phyloP scores from a whole-genome alignment of 2,797 vertebrate species.

The Coreius guichenoti region DNA sequence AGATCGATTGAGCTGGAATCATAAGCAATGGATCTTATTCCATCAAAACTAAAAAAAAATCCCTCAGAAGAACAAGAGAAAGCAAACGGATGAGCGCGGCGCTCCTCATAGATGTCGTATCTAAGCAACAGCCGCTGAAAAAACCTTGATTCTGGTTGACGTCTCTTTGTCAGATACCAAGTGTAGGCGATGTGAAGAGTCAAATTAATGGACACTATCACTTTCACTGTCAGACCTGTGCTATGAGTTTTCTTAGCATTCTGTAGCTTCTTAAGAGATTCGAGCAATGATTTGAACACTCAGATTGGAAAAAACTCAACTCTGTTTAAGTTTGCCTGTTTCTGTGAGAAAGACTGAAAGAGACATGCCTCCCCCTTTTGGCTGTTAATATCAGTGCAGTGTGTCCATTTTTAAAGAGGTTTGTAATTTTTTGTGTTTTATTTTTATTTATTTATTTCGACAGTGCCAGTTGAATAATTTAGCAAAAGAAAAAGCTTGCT shows the following conservation, averaged over 20 bases:
- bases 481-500: not conserved
- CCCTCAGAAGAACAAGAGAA: not conserved
- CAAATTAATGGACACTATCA: slow-evolving; percentile 12
- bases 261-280: not conserved
- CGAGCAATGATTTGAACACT: not conserved
- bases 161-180: slow-evolving; percentile 2
- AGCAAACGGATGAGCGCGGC: not conserved
- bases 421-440: not conserved
- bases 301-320: not conserved
- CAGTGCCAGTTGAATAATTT: not conserved
- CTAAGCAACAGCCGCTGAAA: slow-evolving; percentile 78
- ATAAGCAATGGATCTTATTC: not conserved
- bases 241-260: not conserved
- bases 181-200: slow-evolving; percentile 27
- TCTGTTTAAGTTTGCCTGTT: not conserved
- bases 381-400: slow-evolving; percentile 27
- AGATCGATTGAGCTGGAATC: not conserved
- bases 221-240: not conserved
- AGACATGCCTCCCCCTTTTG: slow-evolving; percentile 51
- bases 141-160: slow-evolving; percentile 70
- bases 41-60: not conserved
- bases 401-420: not conserved
- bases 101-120: slow-evolving; percentile 71
- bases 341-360: not conserved
- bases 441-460: not conserved